Evolutionary conservation across 1,140 invertebrate genomes (phyloP).

Genomic region (Homalodisca vitripennis): DNA sequence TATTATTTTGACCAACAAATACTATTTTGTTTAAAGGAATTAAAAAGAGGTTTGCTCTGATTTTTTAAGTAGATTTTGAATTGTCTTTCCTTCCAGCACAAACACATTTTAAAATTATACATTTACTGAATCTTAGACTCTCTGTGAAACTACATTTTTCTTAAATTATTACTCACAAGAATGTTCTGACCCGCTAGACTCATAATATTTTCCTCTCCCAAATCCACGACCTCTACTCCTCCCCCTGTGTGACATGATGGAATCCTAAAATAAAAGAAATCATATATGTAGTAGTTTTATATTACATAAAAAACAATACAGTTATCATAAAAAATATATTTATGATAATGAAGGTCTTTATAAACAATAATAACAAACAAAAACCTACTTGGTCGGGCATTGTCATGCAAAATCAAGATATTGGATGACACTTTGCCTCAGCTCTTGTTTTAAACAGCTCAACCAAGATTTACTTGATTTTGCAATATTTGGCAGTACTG

Average conservation of each 20-base stretch:
- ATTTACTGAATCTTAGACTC: no score
- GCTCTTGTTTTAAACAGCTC: no score
- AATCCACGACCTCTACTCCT: not conserved
- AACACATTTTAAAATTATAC: no score
- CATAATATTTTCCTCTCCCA: constrained; percentile 5
- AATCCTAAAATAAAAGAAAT: not conserved
- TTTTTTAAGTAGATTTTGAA: no score
- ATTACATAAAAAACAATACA: not conserved
- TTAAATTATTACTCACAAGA: constrained; percentile 1
- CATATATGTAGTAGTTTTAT: not conserved
- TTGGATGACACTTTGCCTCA: not conserved
- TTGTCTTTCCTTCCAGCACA: no score
- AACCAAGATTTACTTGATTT: no score
- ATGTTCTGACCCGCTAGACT: constrained; percentile 1
- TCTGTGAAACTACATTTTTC: no score
- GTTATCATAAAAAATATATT: no score
- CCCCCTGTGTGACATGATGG: constrained; percentile 18
- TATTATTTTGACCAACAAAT: no score
- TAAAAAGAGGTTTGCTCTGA: no score
- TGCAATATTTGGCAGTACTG: no score
- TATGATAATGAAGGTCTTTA: not conserved
- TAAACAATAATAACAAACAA: not conserved
- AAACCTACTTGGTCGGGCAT: not conserved
- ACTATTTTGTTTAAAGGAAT: no score
- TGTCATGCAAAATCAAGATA: not conserved